Base-by-base conservation (phyloP, 1,140 invertebrate species). In the Proales similis region DNA sequence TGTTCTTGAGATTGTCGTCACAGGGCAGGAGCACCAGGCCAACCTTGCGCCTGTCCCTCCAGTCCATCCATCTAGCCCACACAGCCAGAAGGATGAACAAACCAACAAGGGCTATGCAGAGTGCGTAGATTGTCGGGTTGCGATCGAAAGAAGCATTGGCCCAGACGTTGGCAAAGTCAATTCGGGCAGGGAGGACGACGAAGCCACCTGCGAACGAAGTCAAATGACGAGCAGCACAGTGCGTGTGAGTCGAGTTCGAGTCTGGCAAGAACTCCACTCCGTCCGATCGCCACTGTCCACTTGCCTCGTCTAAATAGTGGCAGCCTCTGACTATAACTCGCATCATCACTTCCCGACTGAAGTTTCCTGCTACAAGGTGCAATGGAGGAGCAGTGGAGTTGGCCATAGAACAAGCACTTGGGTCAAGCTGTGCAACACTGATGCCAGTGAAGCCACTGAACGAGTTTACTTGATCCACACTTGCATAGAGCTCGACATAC, bases 81-180 rank as follows among this genome's bases (percentile, higher is more conserved):
- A 80, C 70, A 0, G 77, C 68, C 14, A 74, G 66, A 0, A 74
- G 38, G n/a, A 79, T 65, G 63, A 78, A 81, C 9, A 80, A 60
- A 7, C 70, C 61, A 14, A 70, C 49, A 3, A 79, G 76, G 3
- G 80, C 67, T 20, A 81, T 79, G 36, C 78, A 71, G 0, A 78
- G 79, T 48, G 77, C 69, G 65, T 80, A 81, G 39, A 81, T 73
- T 1, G 79, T 80, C 3, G 79, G 71, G 67, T 81, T 81, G 67
- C 79, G 78, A 4, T 70, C 67, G 67, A 81, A 81, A 33, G 77
- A 76, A n/a, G 76, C 74, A 65, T 77, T 74, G 20, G 68, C 65
- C 19, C 77, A 74, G 3, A 76, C 69, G 57, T 72, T 74, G 53
- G 70, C 67, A 67, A 72, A 77, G 68, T 78, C 73, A 6, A 78